Percentiles rank a stretch among this genome's conserved stretches.
Conservation (phyloP, 2,888 invertebrate genomes). For the Dryococelus australis region DNA sequence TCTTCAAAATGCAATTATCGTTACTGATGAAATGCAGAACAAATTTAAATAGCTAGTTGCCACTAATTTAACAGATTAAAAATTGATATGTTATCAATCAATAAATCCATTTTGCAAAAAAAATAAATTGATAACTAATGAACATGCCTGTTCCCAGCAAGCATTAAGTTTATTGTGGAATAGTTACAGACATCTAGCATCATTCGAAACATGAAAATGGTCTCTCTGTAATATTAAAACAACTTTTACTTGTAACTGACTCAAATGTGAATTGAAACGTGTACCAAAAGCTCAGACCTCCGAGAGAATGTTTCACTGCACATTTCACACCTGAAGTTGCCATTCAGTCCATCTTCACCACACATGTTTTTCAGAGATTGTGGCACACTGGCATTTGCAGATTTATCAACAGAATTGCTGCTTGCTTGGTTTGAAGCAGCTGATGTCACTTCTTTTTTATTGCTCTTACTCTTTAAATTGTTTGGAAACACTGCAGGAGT, state of each 20-base stretch:
- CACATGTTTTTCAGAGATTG: background rate
- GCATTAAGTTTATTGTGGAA: background rate
- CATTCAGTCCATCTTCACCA: conserved; percentile 38
- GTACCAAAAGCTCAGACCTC: conserved; percentile 75
- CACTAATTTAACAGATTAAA: background rate
- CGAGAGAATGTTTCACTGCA: conserved; percentile 78
- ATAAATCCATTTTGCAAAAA: background rate
- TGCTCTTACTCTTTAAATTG: conserved; percentile 42
- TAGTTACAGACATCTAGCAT: background rate
- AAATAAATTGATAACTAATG: background rate
- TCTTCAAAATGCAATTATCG: background rate
- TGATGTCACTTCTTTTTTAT: conserved; percentile 49
- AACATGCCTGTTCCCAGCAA: background rate
- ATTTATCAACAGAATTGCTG: background rate
- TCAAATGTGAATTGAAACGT: conserved; percentile 80
- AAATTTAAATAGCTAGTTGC: background rate
- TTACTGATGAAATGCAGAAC: background rate
- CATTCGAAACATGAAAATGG: background rate
- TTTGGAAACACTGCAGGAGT: conserved; percentile 63
- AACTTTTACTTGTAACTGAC: conserved; percentile 52
- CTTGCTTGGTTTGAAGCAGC: conserved; percentile 32
- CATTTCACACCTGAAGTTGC: conserved; percentile 80
- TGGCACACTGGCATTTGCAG: background rate
- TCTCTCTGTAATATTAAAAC: background rate
- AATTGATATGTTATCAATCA: background rate